phyloP scores from a whole-genome alignment of 2,888 invertebrate species.

The Ormyrus labotus region DNA sequence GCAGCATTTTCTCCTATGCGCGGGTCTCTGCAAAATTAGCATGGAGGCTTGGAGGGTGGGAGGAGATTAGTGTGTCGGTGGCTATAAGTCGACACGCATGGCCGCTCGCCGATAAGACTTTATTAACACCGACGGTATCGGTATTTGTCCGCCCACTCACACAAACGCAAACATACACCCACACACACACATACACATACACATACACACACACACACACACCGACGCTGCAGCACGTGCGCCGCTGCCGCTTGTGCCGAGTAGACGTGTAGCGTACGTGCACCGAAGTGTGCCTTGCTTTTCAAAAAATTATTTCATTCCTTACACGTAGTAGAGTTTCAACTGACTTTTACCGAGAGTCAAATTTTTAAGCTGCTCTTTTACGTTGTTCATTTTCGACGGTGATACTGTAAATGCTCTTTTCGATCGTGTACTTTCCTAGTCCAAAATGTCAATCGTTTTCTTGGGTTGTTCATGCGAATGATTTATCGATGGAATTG shows the following conservation, averaged over 20 bases:
- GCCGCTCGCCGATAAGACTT: conserved; percentile 71
- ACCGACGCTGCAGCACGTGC: too few relatives aligned
- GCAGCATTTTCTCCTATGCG: conserved; percentile 26
- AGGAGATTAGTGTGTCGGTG: conserved; percentile 66
- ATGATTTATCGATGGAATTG: too few relatives aligned
- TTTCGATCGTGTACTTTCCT: too few relatives aligned
- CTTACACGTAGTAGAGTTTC: background rate
- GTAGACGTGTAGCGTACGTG: background rate
- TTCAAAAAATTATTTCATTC: conserved; percentile 13
- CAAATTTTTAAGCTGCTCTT: too few relatives aligned
- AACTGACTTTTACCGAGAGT: too few relatives aligned
- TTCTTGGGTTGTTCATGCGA: too few relatives aligned
- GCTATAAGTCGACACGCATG: conserved; percentile 72
- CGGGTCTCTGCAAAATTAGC: conserved; percentile 64
- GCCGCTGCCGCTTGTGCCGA: too few relatives aligned
- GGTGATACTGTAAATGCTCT: too few relatives aligned
- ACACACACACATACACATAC: background rate
- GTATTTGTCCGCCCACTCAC: conserved; percentile 64
- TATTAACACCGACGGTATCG: conserved; percentile 68
- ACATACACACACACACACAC: background rate
- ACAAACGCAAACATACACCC: background rate
- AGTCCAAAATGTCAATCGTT: too few relatives aligned
- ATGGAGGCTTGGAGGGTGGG: conserved; percentile 54
- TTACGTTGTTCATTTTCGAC: too few relatives aligned
- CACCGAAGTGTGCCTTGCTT: conserved; percentile 8